phyloP scores from a whole-genome alignment of 2,113 vertebrate species.

The Periophthalmodon schlosseri region DNA sequence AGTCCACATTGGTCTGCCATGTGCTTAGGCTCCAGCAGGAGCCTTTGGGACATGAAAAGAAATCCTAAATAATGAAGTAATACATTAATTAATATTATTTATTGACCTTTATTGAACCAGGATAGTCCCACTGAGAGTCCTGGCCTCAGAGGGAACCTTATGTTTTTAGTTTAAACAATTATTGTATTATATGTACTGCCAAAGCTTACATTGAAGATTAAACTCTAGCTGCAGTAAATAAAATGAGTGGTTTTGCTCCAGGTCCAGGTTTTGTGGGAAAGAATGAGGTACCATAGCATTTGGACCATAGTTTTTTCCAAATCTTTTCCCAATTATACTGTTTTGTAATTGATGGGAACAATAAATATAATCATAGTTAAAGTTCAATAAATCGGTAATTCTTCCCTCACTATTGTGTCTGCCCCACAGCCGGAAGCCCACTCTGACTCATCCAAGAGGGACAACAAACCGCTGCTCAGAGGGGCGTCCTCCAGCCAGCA shows the following conservation, averaged over 20 bases:
- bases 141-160: too few relatives aligned
- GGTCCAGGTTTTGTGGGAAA: neutral
- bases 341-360: neutral
- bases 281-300: neutral
- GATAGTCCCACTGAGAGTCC: neutral
- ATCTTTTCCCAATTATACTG: too few relatives aligned
- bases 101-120: neutral
- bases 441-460: conserved; percentile 44
- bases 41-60: neutral
- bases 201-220: neutral
- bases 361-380: neutral
- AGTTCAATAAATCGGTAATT: neutral
- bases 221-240: neutral
- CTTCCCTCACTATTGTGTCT: neutral
- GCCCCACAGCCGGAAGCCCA: conserved; percentile 58
- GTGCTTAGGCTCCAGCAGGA: neutral
- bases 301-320: neutral
- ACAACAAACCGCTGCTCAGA: conserved; percentile 44
- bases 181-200: neutral
- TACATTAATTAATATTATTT: neutral
- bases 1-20: conserved; percentile 10
- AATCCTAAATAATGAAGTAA: neutral
- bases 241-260: neutral
- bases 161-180: neutral
- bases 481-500: conserved; percentile 44